A percentile compares a stretch with the other conserved stretches of the same genome.
Evolutionary conservation across 2,797 vertebrate species (phyloP).

Genomic region (Pteronotus mesoamericanus): DNA sequence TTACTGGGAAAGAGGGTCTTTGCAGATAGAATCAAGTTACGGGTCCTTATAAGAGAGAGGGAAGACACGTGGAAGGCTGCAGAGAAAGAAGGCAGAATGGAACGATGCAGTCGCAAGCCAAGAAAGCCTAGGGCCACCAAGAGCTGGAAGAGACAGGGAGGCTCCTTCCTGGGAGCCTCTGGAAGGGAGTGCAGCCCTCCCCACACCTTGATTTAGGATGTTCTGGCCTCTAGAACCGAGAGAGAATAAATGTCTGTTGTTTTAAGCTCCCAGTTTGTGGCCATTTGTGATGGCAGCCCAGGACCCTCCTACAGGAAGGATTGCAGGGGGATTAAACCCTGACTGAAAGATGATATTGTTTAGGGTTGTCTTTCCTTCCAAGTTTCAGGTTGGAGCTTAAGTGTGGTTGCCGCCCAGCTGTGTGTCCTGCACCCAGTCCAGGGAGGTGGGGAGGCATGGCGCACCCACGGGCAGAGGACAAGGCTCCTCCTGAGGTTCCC

Average conservation of each 20-base stretch:
- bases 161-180: fast-evolving
- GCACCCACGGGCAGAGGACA: fast-evolving
- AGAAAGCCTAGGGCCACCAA: background rate
- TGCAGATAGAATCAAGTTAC: background rate
- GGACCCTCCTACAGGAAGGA: background rate
- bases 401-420: fast-evolving
- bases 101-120: fast-evolving
- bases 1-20: background rate
- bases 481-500: background rate
- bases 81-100: background rate
- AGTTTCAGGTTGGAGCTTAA: background rate
- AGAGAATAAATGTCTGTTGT: background rate
- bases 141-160: background rate
- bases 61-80: background rate
- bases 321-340: fast-evolving
- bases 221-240: fast-evolving
- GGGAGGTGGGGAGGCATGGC: background rate
- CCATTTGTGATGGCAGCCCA: fast-evolving
- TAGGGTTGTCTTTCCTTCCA: background rate
- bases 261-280: background rate
- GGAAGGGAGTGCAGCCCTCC: fast-evolving
- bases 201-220: fast-evolving
- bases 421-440: fast-evolving
- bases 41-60: too few species aligned
- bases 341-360: fast-evolving